These are phyloP conservation scores for Theodoxus fluviatilis DNA, from an alignment of 2,888 invertebrate species.

Conservation along the genomic window DNA sequence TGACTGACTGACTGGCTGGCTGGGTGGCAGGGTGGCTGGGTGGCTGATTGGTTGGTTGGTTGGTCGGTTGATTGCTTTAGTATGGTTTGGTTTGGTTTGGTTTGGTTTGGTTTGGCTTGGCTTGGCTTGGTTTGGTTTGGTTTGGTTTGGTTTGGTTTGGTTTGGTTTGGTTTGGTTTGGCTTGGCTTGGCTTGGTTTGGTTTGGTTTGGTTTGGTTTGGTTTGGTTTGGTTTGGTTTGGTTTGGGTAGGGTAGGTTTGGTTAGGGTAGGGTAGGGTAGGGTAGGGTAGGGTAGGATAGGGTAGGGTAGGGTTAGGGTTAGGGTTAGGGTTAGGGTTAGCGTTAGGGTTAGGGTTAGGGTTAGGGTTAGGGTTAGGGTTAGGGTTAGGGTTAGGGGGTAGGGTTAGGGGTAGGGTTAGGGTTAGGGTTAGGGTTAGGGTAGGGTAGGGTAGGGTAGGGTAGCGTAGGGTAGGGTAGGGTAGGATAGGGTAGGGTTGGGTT, in stretches of 20 bases:
- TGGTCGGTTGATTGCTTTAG: no score
- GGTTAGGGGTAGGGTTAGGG: no score
- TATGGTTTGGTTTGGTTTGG: slow-evolving; percentile 3
- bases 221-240: slow-evolving; percentile 5
- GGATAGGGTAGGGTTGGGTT: no score
- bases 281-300: slow-evolving; percentile 10
- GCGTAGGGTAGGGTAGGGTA: no score
- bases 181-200: not conserved
- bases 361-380: not conserved
- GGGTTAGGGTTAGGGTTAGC: not conserved
- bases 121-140: not conserved
- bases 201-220: not conserved
- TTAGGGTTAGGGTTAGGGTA: no score
- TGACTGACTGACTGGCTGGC: no score
- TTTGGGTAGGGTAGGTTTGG: slow-evolving; percentile 1
- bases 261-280: slow-evolving; percentile 1
- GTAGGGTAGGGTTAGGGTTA: not conserved
- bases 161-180: not conserved
- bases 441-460: no score
- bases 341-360: not conserved
- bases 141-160: not conserved
- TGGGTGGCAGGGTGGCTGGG: no score
- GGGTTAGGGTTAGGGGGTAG: not conserved
- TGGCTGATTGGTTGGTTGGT: no score
- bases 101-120: not conserved